Evolutionary conservation across 2,888 invertebrate genomes (phyloP), one percentile per base, ranked within the genome.

Genomic region (Ferdinandea cuprea): DNA sequence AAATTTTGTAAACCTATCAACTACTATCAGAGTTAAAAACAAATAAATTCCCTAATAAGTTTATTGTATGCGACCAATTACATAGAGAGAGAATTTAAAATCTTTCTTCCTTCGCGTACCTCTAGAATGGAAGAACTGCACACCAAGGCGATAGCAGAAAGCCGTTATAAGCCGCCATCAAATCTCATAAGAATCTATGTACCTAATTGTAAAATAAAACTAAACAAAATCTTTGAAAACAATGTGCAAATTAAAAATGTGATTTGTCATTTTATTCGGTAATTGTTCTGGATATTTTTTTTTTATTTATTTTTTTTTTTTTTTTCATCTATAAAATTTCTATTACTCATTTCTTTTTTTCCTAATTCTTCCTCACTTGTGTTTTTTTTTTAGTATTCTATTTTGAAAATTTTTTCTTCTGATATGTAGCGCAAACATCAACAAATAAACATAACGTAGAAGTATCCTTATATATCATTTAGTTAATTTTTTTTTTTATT

Each of bases 381-480:
- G 8, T 59, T 61, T 68, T 78, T 69, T 54, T 76, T 58, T 58
- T 78, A 80, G 83, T 77, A 85, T 87, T 86, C 87, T 80, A 74
- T 78, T 79, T 74, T 79, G 83, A 87, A 79, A 85, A 85, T 80
- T 88, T n/a, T 88, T 87, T 88, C 88, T 88, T 89, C 88, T 90
- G 90, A 90, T 90, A 90, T 90, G 90, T 90, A 89, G 89, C 89
- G 89, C 89, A 90, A 90, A 90, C 90, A 89, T 89, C 88, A 90
- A 90, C 90, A 90, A 90, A 89, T 89, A 89, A 90, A 89, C 68
- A 84, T 77, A 74, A 81, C 81, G 73, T 77, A 83, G 58, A 74
- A 78, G 54, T 85, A 85, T 80, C 32, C 58, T 66, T 80, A 71
- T 80, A 73, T 73, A 65, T 72, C 25, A 58, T 86, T 85, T 86